These are phyloP conservation scores for Dolichallabes microphthalmus DNA, from an alignment of 2,113 vertebrate species.

Conservation along the genomic window DNA sequence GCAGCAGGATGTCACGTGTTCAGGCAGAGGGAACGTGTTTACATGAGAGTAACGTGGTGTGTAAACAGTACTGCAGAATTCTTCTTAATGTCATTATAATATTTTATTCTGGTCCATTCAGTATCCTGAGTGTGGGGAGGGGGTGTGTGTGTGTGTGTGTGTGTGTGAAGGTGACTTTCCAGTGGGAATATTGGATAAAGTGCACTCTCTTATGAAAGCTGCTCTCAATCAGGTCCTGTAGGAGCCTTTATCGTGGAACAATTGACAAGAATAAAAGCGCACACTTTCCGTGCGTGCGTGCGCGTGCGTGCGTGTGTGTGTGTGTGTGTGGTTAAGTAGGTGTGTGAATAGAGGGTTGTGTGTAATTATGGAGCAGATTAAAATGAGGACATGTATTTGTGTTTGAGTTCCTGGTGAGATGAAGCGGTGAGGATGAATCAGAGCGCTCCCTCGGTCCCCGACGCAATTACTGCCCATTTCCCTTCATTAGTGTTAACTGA, in stretches of 20 bases:
- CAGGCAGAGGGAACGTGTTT: no score
- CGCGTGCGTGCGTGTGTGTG: conserved; percentile 10
- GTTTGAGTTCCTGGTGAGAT: conserved; percentile 34
- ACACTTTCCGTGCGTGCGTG: neutral
- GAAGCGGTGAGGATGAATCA: conserved; percentile 31
- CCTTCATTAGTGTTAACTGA: conserved; percentile 53
- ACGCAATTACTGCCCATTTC: conserved; percentile 49
- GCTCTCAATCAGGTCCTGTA: conserved; percentile 34
- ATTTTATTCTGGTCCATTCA: no score
- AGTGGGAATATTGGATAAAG: conserved; percentile 23
- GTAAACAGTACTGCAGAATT: no score
- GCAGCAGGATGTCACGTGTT: no score
- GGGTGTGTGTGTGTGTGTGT: neutral
- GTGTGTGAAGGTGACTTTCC: conserved; percentile 32
- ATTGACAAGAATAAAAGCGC: neutral
- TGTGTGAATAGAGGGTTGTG: conserved; percentile 27
- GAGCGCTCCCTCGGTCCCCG: conserved; percentile 46
- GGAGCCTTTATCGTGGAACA: conserved; percentile 14
- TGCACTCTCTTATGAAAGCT: neutral
- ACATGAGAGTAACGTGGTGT: no score
- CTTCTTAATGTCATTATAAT: no score
- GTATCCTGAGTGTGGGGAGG: no score
- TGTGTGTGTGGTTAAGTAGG: conserved; percentile 28
- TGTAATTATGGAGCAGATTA: conserved; percentile 50
- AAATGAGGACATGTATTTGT: conserved; percentile 45